A percentile compares a stretch with the other conserved stretches of the same genome.
Conservation (phyloP, 2,888 invertebrate genomes). For the Leptarthrus brevirostris region DNA sequence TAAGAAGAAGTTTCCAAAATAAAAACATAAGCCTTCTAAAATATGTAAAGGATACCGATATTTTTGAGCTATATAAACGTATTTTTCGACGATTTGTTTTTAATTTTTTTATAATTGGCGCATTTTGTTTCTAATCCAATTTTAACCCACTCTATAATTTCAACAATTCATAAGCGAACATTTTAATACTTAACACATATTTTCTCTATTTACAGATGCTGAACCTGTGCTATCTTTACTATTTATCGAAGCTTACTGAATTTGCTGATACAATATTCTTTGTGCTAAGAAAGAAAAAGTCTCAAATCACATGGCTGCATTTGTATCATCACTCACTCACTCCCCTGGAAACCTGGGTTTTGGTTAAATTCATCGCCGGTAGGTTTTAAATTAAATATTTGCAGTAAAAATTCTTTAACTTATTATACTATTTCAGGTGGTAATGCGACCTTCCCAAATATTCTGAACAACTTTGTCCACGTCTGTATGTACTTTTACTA, state of each 20-base stretch:
- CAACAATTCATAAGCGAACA: too few relatives aligned
- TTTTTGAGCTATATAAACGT: too few relatives aligned
- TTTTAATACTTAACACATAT: too few relatives aligned
- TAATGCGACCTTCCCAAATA: slow-evolving; percentile 67
- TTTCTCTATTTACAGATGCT: slow-evolving; percentile 62
- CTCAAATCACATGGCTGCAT: slow-evolving; percentile 90
- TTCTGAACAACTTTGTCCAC: slow-evolving; percentile 94
- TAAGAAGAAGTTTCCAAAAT: too few relatives aligned
- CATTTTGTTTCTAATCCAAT: too few relatives aligned
- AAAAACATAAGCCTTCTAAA: too few relatives aligned
- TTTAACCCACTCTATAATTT: too few relatives aligned
- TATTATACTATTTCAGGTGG: slow-evolving; percentile 68
- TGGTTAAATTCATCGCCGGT: slow-evolving; percentile 86
- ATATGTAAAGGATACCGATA: too few relatives aligned
- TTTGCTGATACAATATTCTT: slow-evolving; percentile 94
- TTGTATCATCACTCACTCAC: slow-evolving; percentile 95
- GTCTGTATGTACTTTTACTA: slow-evolving; percentile 96
- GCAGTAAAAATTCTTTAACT: slow-evolving; percentile 1
- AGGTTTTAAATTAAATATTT: slow-evolving; percentile 52
- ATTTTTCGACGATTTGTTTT: too few relatives aligned
- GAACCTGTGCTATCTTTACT: slow-evolving; percentile 82
- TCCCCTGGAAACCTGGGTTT: slow-evolving; percentile 93
- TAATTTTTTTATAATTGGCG: too few relatives aligned
- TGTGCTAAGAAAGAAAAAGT: slow-evolving; percentile 89
- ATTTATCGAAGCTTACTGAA: slow-evolving; percentile 89